Percentiles rank a stretch among this genome's conserved stretches.
Evolutionary conservation across 2,113 vertebrate genomes (phyloP).

Genomic region (Coryphaenoides rupestris): DNA sequence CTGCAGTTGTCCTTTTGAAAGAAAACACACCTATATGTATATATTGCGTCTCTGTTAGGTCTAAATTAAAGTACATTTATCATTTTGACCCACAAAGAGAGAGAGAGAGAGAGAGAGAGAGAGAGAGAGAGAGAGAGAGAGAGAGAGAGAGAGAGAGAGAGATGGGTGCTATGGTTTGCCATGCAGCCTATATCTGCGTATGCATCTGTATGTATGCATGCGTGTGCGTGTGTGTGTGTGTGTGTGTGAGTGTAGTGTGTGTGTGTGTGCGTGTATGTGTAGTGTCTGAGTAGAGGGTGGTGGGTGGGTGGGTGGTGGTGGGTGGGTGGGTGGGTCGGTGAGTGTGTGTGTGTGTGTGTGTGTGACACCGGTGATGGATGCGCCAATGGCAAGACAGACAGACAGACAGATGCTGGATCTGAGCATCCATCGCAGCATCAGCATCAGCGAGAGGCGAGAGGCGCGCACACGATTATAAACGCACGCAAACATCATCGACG

Average conservation of each 20-base stretch:
- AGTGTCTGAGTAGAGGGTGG: constrained; percentile 40
- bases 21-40: too few relatives aligned
- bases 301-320: too few relatives aligned
- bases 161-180: too few relatives aligned
- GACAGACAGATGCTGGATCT: constrained; percentile 98
- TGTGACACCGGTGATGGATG: constrained; percentile 95
- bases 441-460: constrained; percentile 74
- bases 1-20: too few relatives aligned
- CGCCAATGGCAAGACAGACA: constrained; percentile 93
- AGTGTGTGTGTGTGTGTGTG: constrained; percentile 12
- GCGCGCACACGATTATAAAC: constrained; percentile 68
- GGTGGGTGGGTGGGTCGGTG: neutral
- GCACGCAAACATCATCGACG: constrained; percentile 39
- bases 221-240: neutral
- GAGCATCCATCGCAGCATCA: too few relatives aligned
- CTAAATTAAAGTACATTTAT: too few relatives aligned
- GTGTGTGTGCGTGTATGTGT: constrained; percentile 32
- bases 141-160: too few relatives aligned
- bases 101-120: too few relatives aligned
- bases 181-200: neutral
- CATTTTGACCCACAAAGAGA: too few relatives aligned
- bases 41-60: too few relatives aligned
- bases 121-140: too few relatives aligned
- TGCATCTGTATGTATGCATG: neutral
- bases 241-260: neutral